phyloP scores from a whole-genome alignment of 2,113 vertebrate species.

The Mormoops blainvillei region DNA sequence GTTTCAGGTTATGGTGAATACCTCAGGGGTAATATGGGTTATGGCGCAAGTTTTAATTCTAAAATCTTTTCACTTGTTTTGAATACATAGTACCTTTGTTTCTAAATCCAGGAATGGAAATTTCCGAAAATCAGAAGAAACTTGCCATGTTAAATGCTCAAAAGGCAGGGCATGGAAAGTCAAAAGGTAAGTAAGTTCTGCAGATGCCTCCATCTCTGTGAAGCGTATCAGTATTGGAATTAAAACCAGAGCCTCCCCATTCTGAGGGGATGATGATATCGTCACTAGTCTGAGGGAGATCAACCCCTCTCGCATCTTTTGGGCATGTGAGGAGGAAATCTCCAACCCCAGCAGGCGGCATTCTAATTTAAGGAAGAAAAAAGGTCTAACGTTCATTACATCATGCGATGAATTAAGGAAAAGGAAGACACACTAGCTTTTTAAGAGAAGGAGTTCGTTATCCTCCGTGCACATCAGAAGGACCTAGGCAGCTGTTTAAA shows the following conservation, averaged over 20 bases:
- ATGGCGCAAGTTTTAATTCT: not conserved
- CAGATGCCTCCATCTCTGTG: not conserved
- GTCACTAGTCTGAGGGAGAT: not conserved
- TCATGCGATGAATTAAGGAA: not conserved
- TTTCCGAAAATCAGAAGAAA: slow-evolving; percentile 93
- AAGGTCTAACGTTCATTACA: no score
- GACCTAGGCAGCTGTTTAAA: not conserved
- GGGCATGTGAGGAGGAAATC: not conserved
- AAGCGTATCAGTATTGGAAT: not conserved
- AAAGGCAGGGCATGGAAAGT: slow-evolving; percentile 91
- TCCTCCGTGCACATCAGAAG: accelerated
- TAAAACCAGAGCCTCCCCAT: not conserved
- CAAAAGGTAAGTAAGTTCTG: slow-evolving; percentile 89
- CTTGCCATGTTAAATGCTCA: slow-evolving; percentile 93
- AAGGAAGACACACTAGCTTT: not conserved
- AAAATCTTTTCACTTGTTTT: not conserved
- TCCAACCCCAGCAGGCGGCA: not conserved
- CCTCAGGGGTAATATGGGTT: not conserved
- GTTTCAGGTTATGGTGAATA: accelerated
- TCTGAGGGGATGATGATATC: no score
- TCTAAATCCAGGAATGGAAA: slow-evolving; percentile 90
- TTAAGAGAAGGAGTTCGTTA: no score
- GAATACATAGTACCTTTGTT: not conserved
- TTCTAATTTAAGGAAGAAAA: not conserved
- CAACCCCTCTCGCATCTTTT: not conserved